Evolutionary conservation across 1,140 invertebrate genomes (phyloP), one percentile per base, ranked within the genome.

Genomic region (Probaryconus sp.): DNA sequence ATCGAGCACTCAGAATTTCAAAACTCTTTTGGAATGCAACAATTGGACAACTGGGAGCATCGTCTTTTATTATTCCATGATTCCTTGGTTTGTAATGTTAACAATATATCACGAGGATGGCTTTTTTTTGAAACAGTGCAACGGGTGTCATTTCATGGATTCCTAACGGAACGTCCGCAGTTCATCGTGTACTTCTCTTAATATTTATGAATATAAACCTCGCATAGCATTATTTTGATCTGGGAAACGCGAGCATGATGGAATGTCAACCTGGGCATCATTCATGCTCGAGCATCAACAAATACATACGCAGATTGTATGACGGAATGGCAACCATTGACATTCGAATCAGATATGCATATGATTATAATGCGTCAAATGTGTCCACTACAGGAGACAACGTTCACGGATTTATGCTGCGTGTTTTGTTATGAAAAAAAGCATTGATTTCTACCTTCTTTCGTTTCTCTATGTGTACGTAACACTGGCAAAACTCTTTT

Each of bases 191-290:
- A 43, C 63, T 68, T 73, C 55, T 67, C 68, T 81, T 79, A 79
- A 85, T 85, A 86, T 85, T 87, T 85, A 86, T 80, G 82, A 87
- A 86, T 85, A 87, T 87, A 85, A 85, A 84, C 78, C 75, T 76
- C 77, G 83, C 82, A 84, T 85, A 78, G 58, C 84, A 85, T 86
- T 85, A 85, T 85, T 85, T 84, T 83, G 81, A 87, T 86, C 85
- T 85, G 83, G 81, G 84, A 86, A 86, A 86, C 80, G 70, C 82
- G 79, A 85, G 81, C 85, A 86, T 86, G 83, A 87, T 80, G 83
- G 85, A 86, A 87, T 87, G 84, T 78, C 80, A 79, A 60, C 58
- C 43, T 31, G 56, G 20, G 58, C 40, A 35, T 65, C 48, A 80
- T 77, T 82, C 78, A 82, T 78, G 78, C 63, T 67, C 45, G 40